Base-by-base conservation (phyloP, 2,888 invertebrate species). In the Ormia ochracea region DNA sequence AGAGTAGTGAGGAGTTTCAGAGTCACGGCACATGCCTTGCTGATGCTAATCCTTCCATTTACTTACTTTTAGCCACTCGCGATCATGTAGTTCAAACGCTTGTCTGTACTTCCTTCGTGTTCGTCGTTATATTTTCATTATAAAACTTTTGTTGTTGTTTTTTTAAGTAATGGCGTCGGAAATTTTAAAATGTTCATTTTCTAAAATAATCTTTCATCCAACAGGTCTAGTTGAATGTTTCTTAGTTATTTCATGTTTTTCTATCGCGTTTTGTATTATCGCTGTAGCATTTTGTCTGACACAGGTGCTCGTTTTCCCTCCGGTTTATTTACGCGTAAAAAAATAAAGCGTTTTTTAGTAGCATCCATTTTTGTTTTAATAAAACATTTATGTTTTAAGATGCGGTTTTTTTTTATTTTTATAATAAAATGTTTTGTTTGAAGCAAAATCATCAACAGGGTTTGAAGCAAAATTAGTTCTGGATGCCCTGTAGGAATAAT, bases 241-340 rank as follows among this genome's bases (percentile, higher is more conserved):
- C n/a, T n/a, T n/a, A n/a, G 45, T 58, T 74, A 56, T 10, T 50
- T 70, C 59, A 58, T 65, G 28, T 50, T 63, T 36, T 61, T 58
- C 19, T 19, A 10, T 10, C 38, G 56, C 65, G 72, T 66, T 17
- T n/a, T n/a, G 74, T 65, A 5, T 75, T 21, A 58, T 38, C 28
- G 9, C 12, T n/a, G 36, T 54, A 61, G 50, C 4, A 61, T 45
- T 58, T 43, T 38, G 36, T 69, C 23, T 14, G 45, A 52, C 68
- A 65, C 76, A 80, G 80, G 76, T 80, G 80, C 72, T 69, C 41
- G 52, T 79, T 79, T 75, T 79, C 75, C 70, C 54, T 79, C 70
- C 48, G 63, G 72, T 63, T 73, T 58, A 9, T 54, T 69, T 21
- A 6, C 28, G 63, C 65, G 17, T 23, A 36, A 45, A 73, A 58